These are phyloP conservation scores for Eucera pruinosa DNA, from an alignment of 2,888 invertebrate genomes.

Conservation along the genomic window DNA sequence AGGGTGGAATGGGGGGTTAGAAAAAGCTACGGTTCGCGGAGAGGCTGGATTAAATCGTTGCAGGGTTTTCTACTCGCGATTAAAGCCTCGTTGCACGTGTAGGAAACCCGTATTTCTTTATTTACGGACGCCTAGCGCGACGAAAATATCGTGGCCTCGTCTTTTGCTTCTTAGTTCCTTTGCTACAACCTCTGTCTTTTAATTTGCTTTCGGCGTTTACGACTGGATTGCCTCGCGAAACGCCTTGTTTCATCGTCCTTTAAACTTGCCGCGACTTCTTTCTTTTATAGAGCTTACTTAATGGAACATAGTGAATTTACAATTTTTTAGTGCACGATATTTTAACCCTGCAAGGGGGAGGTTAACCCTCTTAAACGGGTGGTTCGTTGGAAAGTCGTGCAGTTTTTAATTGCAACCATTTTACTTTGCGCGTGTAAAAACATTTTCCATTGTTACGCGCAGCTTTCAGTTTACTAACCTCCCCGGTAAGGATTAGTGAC, in stretches of 20 bases:
- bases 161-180: not conserved
- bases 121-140: not conserved
- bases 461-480: too few species aligned
- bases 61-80: conserved; percentile 34
- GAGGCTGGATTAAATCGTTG: conserved; percentile 38
- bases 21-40: conserved; percentile 20
- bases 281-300: too few species aligned
- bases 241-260: not conserved
- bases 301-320: too few species aligned
- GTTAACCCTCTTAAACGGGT: too few species aligned
- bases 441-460: too few species aligned
- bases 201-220: not conserved
- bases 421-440: too few species aligned
- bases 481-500: too few species aligned
- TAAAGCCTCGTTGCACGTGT: conserved; percentile 16
- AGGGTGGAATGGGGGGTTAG: not conserved
- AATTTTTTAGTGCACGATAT: too few species aligned
- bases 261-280: not conserved
- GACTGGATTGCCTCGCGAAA: not conserved
- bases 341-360: too few species aligned
- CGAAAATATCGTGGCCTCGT: not conserved
- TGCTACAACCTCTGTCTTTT: not conserved
- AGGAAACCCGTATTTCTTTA: not conserved
- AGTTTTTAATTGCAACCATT: too few species aligned
- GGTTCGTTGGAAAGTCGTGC: too few species aligned